A percentile compares a stretch with the other conserved stretches of the same genome.
Conservation (phyloP, 2,797 vertebrate species). For the Coreius guichenoti region DNA sequence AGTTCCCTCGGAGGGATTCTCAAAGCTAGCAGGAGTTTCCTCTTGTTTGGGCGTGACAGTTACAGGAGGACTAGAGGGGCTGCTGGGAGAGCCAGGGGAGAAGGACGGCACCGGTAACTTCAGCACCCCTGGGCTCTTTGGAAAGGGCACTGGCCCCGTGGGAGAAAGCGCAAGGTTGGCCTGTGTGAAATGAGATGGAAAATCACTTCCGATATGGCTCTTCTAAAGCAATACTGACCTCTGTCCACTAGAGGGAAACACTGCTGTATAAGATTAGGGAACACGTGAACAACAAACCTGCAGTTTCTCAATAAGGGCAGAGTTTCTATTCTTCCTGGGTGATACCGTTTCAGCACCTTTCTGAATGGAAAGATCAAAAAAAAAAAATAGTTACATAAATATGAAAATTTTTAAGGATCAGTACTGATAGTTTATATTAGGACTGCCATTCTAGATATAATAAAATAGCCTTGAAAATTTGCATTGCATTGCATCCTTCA, state of each 20-base stretch:
- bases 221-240: slow-evolving; percentile 2
- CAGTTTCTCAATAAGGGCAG: slow-evolving; percentile 80
- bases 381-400: slow-evolving; percentile 12
- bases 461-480: not conserved
- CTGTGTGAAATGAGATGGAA: slow-evolving; percentile 59
- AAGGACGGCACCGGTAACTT: slow-evolving; percentile 62
- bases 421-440: not conserved
- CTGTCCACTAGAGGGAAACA: slow-evolving; percentile 58
- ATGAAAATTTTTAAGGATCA: not conserved
- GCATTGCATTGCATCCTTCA: too few species aligned
- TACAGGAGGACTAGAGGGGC: slow-evolving; percentile 31
- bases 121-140: slow-evolving; percentile 71
- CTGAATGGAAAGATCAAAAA: slow-evolving; percentile 11
- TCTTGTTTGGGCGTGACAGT: slow-evolving; percentile 53
- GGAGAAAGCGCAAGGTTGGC: slow-evolving; percentile 74
- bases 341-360: slow-evolving; percentile 59
- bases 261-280: not conserved
- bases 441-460: not conserved
- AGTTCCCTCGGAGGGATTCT: slow-evolving; percentile 71
- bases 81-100: slow-evolving; percentile 57
- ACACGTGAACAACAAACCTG: slow-evolving; percentile 67
- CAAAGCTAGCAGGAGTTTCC: slow-evolving; percentile 74
- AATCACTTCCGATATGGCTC: not conserved
- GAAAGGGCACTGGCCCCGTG: slow-evolving; percentile 59
- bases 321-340: slow-evolving; percentile 74